Base-by-base conservation (phyloP, 2,113 vertebrate species). In the Oncorhynchus mykiss region DNA sequence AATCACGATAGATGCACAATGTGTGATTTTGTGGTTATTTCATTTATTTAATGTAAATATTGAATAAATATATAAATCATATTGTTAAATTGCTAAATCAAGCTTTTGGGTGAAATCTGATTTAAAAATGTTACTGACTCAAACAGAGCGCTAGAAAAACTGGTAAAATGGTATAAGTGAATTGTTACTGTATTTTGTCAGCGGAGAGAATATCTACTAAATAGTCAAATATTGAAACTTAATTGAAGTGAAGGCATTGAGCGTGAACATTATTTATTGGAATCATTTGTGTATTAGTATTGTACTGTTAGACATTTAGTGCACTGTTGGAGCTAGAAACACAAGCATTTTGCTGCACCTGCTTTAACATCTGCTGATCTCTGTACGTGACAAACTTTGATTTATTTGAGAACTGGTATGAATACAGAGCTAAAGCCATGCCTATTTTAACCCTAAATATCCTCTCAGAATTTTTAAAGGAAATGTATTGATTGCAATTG, bases 1-100 rank as follows among this genome's bases (percentile, higher is more conserved):
- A 57, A 68, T 8, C 73, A 77, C 74, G 82, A 78, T 68, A 78
- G 71, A 74, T 71, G 64, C 72, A 73, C 25, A 68, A 67, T 78
- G 73, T 27, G 80, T 64, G 65, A 34, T 65, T 73, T 74, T 74
- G 70, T 67, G 68, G 72, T 70, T 74, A 22, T 75, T 86, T 90
- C 85, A 3, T 90, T 88, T 90, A 91, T 90, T 85, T 81, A 70
- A 72, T 85, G 77, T 86, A 80, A 77, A 82, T 81, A 80, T 82
- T 68, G 54, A 82, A 13, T 57, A 72, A 67, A 69, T 51, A 34
- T 57, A 73, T 77, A 78, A 29, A 48, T 72, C 27, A 57, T 2
- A 71, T 31, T 12, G 68, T 34, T 73, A 62, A 78, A 75, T 73
- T 68, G 78, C 68, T 59, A 73, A 69, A 18, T 29, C 34, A 11